Evolutionary conservation across 2,113 vertebrate species (phyloP), one percentile per base, ranked within the genome.

Genomic region (Trogon melanurus): DNA sequence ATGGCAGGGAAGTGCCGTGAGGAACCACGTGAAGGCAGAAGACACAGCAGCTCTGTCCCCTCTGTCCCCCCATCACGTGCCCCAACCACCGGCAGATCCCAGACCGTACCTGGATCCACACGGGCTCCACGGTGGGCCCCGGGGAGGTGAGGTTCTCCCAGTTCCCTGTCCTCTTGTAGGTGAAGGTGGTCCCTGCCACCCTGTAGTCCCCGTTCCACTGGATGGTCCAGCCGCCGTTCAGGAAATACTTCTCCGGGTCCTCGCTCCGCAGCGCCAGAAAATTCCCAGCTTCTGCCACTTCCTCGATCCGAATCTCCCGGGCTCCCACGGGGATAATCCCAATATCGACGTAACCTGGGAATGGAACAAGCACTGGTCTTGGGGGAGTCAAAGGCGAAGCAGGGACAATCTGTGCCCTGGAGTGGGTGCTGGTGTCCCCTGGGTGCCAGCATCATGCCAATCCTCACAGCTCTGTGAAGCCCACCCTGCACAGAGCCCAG

Each of bases 191-290:
- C 61, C 99, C 99, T 0, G 99, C 99, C 83, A 98, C 99, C 82
- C 98, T 97, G 97, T 99, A 99, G 64, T 99, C 99, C 15, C 99
- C 99, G 0, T 98, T 98, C 99, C 99, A 99, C 96, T 99, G 99
- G 91, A 99, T 99, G 57, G 98, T 99, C 99, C 99, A 99, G 91
- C 98, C 99, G 0, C 99, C 99, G 0, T 99, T 99, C 92, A 99
- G 98, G 97, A 99, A 99, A 95, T 99, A 99, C 64, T 98, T 98
- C 69, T 98, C 98, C 0, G 99, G 98, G 91, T 98, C 98, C 94
- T 98, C 98, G 2, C 99, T 98, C 50, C 99, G 97, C 48, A 99
- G 96, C 0, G 99, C 99, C 97, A 99, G 97, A 94, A 99, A 99
- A 94, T 99, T 99, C 87, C 98, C 98, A 0, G 99, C 98, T 95